These are phyloP conservation scores for Julus scanicus DNA, from an alignment of 2,888 invertebrate species.

Conservation along the genomic window DNA sequence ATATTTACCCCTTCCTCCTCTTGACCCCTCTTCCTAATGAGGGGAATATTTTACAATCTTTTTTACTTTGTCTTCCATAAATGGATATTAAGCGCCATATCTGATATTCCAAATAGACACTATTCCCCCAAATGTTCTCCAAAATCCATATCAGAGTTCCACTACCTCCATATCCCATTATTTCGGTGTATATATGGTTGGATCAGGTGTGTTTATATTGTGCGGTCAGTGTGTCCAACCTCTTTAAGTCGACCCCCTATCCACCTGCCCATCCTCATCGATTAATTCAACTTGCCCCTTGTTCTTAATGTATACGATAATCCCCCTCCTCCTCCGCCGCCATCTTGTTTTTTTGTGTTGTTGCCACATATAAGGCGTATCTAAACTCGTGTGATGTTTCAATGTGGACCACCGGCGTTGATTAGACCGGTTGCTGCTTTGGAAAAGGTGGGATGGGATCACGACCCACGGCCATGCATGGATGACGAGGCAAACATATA, in stretches of 20 bases:
- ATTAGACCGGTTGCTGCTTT: not conserved
- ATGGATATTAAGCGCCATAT: too few species aligned
- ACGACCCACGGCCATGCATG: too few species aligned
- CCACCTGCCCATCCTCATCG: not conserved
- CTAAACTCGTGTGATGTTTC: conserved; percentile 9
- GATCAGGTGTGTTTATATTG: too few species aligned
- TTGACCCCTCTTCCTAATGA: too few species aligned
- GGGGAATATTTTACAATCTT: too few species aligned
- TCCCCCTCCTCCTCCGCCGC: not conserved
- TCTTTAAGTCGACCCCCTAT: not conserved
- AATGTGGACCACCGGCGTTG: not conserved
- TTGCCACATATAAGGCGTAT: not conserved
- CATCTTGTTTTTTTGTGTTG: not conserved
- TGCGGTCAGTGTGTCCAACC: not conserved
- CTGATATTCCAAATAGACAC: too few species aligned
- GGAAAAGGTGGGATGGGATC: not conserved
- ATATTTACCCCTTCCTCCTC: too few species aligned
- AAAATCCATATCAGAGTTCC: too few species aligned
- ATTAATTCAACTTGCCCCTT: not conserved
- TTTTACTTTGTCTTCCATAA: too few species aligned
- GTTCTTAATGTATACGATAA: not conserved
- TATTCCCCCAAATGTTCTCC: too few species aligned
- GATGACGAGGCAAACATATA: not conserved
- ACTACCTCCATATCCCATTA: too few species aligned
- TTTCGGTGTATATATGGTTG: too few species aligned